Evolutionary conservation across 2,888 invertebrate species (phyloP).

Genomic region (Atrina japonica): DNA sequence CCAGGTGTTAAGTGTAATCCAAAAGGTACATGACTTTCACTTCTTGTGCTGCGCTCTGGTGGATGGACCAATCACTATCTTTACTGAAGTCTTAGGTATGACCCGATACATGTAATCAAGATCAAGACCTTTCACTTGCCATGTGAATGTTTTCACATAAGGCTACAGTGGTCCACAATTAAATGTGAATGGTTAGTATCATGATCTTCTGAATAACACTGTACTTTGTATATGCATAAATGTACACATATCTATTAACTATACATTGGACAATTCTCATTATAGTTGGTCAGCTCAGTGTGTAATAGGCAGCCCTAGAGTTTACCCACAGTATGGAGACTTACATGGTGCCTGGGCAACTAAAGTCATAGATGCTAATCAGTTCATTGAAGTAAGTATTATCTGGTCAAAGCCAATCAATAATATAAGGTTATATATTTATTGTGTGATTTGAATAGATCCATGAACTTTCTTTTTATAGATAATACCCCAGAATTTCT

Average conservation of each 20-base stretch:
- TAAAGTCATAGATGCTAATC: constrained; percentile 47
- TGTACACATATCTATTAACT: constrained; percentile 2
- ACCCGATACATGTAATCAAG: no score
- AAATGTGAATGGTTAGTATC: no score
- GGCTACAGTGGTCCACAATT: neutral
- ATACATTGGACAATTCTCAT: neutral
- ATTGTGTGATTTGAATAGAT: neutral
- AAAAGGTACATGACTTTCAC: no score
- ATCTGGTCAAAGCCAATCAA: no score
- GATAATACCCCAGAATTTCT: neutral
- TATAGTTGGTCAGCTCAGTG: constrained; percentile 65
- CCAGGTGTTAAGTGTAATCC: no score
- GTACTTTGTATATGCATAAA: no score
- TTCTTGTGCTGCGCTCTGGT: no score
- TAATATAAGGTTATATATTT: neutral
- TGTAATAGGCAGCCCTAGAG: constrained; percentile 64
- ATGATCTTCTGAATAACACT: no score
- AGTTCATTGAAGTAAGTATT: constrained; percentile 65
- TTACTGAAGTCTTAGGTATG: no score
- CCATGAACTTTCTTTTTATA: neutral
- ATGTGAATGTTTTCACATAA: neutral
- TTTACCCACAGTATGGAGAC: constrained; percentile 73
- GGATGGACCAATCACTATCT: no score
- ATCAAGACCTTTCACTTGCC: no score
- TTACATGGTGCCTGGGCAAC: constrained; percentile 69